Conservation (phyloP, 2,888 invertebrate species). For the Sphaerophoria taeniata region DNA sequence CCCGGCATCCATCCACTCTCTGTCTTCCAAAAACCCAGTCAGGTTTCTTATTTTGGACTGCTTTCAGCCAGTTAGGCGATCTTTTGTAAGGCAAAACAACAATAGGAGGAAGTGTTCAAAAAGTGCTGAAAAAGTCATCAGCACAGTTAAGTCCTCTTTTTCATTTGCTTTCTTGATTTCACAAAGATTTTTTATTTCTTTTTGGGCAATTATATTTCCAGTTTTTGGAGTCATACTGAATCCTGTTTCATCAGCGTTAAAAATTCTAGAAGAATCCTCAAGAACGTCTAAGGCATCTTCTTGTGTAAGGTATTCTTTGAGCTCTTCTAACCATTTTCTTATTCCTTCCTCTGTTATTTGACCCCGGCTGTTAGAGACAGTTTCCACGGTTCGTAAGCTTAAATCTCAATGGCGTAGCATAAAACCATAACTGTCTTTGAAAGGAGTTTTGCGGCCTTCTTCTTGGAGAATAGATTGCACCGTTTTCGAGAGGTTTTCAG, state of each 20-base stretch:
- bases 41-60: no score
- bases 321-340: slow-evolving; percentile 9
- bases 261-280: slow-evolving; percentile 7
- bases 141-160: slow-evolving; percentile 4
- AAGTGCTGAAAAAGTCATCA: not conserved
- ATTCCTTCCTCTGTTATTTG: slow-evolving; percentile 14
- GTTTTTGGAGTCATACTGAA: slow-evolving; percentile 8
- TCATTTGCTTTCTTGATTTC: not conserved
- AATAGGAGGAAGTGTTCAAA: no score
- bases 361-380: not conserved
- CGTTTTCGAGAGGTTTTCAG: not conserved
- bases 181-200: not conserved
- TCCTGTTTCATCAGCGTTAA: no score
- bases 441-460: not conserved
- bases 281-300: slow-evolving; percentile 2
- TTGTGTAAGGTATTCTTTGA: not conserved
- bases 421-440: slow-evolving; percentile 1
- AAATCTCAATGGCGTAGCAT: not conserved
- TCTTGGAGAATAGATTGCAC: no score
- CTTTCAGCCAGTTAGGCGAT: no score
- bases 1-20: slow-evolving; percentile 12
- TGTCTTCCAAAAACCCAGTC: slow-evolving; percentile 4
- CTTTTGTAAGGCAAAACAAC: no score
- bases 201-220: not conserved
- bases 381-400: not conserved